These are phyloP conservation scores for Neofelis nebulosa DNA, from an alignment of 2,113 vertebrate genomes.

Conservation along the genomic window DNA sequence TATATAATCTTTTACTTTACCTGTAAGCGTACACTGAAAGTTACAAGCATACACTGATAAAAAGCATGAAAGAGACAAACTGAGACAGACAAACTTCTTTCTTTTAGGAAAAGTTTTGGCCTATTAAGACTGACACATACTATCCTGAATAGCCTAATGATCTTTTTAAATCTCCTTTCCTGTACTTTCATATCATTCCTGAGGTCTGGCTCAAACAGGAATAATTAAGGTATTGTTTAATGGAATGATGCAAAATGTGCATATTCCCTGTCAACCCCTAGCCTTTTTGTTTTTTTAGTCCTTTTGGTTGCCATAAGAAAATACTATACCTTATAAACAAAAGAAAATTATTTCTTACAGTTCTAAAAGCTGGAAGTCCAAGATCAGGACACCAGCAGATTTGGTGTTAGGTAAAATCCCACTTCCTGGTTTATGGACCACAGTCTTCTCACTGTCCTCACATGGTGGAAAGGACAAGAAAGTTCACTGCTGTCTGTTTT, in stretches of 20 bases:
- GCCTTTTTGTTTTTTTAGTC: background rate
- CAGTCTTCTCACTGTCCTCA: background rate
- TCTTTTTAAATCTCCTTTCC: background rate
- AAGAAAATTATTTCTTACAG: background rate
- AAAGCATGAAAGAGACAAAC: background rate
- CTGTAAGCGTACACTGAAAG: background rate
- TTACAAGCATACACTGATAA: background rate
- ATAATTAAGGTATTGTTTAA: background rate
- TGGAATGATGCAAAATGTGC: background rate
- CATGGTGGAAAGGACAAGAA: background rate
- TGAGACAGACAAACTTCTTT: background rate
- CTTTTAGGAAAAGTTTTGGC: background rate
- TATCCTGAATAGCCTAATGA: background rate
- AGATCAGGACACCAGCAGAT: background rate
- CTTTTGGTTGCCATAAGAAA: background rate
- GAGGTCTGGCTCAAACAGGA: background rate
- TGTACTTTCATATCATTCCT: background rate
- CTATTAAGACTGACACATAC: background rate
- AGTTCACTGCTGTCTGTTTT: background rate
- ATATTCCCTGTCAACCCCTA: background rate
- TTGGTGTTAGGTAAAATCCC: background rate
- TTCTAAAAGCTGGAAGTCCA: background rate
- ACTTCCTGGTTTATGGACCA: background rate
- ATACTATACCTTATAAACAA: background rate
- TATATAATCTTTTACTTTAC: background rate